Conservation (phyloP, 2,113 vertebrate genomes). For the Phycodurus eques region DNA sequence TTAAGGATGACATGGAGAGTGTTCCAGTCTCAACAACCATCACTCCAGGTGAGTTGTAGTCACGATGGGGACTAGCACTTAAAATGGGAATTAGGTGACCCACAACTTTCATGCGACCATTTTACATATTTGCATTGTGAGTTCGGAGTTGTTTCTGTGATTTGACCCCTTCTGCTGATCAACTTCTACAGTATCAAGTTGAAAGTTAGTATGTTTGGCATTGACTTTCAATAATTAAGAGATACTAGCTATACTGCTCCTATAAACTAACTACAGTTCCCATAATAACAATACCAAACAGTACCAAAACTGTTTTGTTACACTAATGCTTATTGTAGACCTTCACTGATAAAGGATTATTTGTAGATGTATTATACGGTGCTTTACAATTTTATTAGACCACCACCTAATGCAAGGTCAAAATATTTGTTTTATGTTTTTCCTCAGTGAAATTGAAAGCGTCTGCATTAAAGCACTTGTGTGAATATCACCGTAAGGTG, state of each 20-base stretch:
- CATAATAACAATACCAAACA: slow-evolving; percentile 9
- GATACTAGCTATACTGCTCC: neutral
- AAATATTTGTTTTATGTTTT: neutral
- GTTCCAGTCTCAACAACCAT: slow-evolving; percentile 82
- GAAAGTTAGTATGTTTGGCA: slow-evolving; percentile 10
- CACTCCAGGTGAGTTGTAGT: slow-evolving; percentile 80
- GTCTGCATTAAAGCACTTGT: neutral
- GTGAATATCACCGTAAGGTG: too few relatives aligned
- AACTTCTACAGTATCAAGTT: slow-evolving; percentile 12
- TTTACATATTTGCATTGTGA: neutral
- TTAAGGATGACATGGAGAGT: slow-evolving; percentile 90
- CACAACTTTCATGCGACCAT: neutral
- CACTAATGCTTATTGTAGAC: slow-evolving; percentile 7
- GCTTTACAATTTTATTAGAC: neutral
- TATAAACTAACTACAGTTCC: neutral
- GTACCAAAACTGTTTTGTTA: slow-evolving; percentile 17
- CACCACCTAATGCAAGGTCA: neutral
- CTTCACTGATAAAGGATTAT: slow-evolving; percentile 25
- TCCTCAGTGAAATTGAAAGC: neutral
- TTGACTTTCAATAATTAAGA: slow-evolving; percentile 22
- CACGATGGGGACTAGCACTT: neutral
- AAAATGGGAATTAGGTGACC: neutral
- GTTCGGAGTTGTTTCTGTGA: neutral
- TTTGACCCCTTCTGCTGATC: neutral
- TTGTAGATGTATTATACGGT: slow-evolving; percentile 18